Base-by-base conservation (phyloP, 1,140 invertebrate species). In the Pseudomyrmex pallidus region DNA sequence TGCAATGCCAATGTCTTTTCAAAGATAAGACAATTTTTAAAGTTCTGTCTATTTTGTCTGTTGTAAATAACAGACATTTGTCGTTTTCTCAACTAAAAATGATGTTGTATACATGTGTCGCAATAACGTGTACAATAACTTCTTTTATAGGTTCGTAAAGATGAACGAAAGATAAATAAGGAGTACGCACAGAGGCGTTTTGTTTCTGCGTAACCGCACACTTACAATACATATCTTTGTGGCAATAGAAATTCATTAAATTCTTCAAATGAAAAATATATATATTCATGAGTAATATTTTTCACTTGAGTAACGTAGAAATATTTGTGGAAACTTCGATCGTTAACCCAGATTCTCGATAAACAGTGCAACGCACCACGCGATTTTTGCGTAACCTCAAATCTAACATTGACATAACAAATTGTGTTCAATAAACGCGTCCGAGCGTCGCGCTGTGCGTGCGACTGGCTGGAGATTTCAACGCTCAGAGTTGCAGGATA, bases 301-400 rank as follows among this genome's bases (percentile, higher is more conserved):
- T 72, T 80, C 66, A 72, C 66, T 80, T 72, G 20, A 35, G 25
- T 15, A 72, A 80, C 22, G 3, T 4, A 35, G 20, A 80, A 80
- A 15, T 80, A 72, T 70, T 80, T 50, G 56, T 72, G 70, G 76
- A 80, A 80, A 80, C 44, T 80, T 61, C 20, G 17, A 66, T 77
- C 61, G 20, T 54, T 67, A 72, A 80, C 66, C 66, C 8, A 59
- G 44, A 70, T 80, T 48, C 15, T 10, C 10, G 20, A 2, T 20
- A 25, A 78, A 78, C 66, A 48, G 54, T 22, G 35, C 63, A 3
- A 15, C 4, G 54, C 20, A 54, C 52, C 12, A 20, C 15, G 17
- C 35, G 5, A 35, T 20, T 59, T 77, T 80, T 70, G 44, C 35
- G 44, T 35, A 59, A 80, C 8, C 25, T n/a, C 22, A n/a, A 17